Base-by-base conservation (phyloP, 2,888 invertebrate species). In the Calameuta filiformis region DNA sequence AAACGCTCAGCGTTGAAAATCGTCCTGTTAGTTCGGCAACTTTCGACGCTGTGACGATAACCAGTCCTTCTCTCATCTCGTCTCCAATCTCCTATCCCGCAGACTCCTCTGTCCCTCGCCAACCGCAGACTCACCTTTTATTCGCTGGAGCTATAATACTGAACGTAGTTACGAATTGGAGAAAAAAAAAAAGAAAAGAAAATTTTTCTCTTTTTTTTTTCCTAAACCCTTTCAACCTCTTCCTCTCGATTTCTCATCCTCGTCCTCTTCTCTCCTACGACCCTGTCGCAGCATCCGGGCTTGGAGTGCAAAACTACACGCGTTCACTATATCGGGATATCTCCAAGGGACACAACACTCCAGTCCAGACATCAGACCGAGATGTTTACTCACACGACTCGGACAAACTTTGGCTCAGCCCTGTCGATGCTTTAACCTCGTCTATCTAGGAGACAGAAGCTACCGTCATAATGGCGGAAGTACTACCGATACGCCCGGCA, bases 1-100 rank as follows among this genome's bases (percentile, higher is more conserved):
- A 91, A 91, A 90, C 89, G 88, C 86, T 85, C 86, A 76, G 85
- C 88, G 88, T 85, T 88, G 90, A 90, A 90, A 91, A 88, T 87
- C 87, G 87, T 88, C 85, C 87, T 85, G 86, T 87, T 87, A 87
- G 87, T 87, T 87, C 80, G 83, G 84, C 83, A 88, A 91, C 90
- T 91, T 90, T 86, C 83, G 81, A 82, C 84, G 82, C 82, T 30
- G 71, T 0, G 71, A 56, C 56, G 56, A 15, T 23, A 56, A 56
- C 56, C 56, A 56, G 56, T 56, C 56, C 56, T 56, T 56, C 56
- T 56, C 56, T 56, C 56, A 56, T 56, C 56, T 56, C 56, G 56
- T 56, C 23, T 56, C 23, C 56, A 56, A 56, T 23, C 56, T 56
- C 56, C 56, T 56, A 56, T 56, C 56, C 56, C 6, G 56, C 56